Evolutionary conservation across 1,140 invertebrate genomes (phyloP), one percentile per base, ranked within the genome.

Genomic region (Lordiphosa mommai): DNA sequence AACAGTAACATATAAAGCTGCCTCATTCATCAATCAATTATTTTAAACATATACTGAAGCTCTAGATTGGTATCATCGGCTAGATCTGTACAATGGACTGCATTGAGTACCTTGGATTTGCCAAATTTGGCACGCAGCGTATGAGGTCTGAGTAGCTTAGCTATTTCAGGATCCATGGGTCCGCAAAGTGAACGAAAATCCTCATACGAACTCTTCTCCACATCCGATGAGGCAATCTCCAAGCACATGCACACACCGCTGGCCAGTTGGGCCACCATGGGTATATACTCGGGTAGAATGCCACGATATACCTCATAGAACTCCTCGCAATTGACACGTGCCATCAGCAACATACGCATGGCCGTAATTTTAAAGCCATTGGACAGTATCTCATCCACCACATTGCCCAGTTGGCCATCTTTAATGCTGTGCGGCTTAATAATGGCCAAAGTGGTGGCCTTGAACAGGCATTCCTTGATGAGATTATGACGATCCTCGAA

Each of bases 301-400:
- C 95, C 95, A 89, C 96, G 96, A 88, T 99, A 99, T 9, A 98
- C 93, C 91, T 98, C 96, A 86, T 95, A 93, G 90, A 98, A 98
- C 89, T 98, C 96, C 80, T 96, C 95, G 17, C 95, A 95, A 89
- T 96, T 94, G 2, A 93, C 91, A 67, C 93, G 92, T 63, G 95
- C 94, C 70, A 98, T 90, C 63, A 93, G 90, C 72, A 95, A 93
- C 92, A 96, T 93, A 87, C 95, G 92, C 29, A 97, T 89, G 3
- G 94, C 95, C 2, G 94, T 93, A 9, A 99, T 93, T 34, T 92
- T 90, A 80, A 94, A 98, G 4, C 93, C 93, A 36, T 92, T 92
- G 44, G 94, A 92, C 38, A 93, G 91, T 61, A 98, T 96, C 27
- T 92, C 91, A 38, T 91, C 90, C 7, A 98, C 90, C 9, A 97